A percentile compares a stretch with the other conserved stretches of the same genome.
Evolutionary conservation across 2,797 vertebrate species (phyloP).

Genomic region (Sparus aurata): DNA sequence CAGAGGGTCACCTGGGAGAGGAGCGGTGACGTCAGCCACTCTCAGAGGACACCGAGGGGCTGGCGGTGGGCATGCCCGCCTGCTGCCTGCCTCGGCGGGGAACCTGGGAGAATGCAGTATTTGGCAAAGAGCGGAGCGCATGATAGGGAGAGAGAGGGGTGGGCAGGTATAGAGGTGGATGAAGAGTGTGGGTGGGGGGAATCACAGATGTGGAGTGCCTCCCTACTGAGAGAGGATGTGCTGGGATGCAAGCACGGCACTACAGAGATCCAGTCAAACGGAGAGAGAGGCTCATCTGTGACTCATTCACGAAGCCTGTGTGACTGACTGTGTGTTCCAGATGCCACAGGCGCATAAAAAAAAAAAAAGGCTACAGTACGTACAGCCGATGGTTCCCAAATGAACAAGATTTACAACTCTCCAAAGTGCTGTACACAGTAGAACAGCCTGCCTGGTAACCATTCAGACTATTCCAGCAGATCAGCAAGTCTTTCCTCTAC

Average conservation of each 20-base stretch:
- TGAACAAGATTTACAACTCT: slow-evolving; percentile 70
- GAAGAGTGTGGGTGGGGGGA: slow-evolving; percentile 53
- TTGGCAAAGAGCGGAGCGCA: slow-evolving; percentile 41
- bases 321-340: slow-evolving; percentile 64
- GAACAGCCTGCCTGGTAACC: slow-evolving; percentile 56
- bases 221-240: slow-evolving; percentile 84
- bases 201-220: slow-evolving; percentile 85
- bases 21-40: slow-evolving; percentile 50
- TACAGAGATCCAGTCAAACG: slow-evolving; percentile 37
- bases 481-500: slow-evolving; percentile 65
- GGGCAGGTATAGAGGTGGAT: slow-evolving; percentile 29
- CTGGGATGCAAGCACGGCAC: slow-evolving; percentile 84
- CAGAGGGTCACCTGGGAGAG: slow-evolving; percentile 59
- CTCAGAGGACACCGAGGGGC: slow-evolving; percentile 51
- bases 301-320: slow-evolving; percentile 61
- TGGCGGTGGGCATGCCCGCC: slow-evolving; percentile 77
- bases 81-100: slow-evolving; percentile 83
- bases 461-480: slow-evolving; percentile 63
- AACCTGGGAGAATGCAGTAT: slow-evolving; percentile 26
- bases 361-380: slow-evolving; percentile 54
- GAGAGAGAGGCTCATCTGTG: slow-evolving; percentile 42
- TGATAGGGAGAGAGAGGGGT: slow-evolving; percentile 9
- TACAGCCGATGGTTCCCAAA: slow-evolving; percentile 48
- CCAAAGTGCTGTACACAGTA: slow-evolving; percentile 52
- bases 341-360: slow-evolving; percentile 63